Evolutionary conservation across 53 echinoderm and acorn worm species (phyloP), one percentile per base, ranked within the genome.

Genomic region (Crossaster papposus): DNA sequence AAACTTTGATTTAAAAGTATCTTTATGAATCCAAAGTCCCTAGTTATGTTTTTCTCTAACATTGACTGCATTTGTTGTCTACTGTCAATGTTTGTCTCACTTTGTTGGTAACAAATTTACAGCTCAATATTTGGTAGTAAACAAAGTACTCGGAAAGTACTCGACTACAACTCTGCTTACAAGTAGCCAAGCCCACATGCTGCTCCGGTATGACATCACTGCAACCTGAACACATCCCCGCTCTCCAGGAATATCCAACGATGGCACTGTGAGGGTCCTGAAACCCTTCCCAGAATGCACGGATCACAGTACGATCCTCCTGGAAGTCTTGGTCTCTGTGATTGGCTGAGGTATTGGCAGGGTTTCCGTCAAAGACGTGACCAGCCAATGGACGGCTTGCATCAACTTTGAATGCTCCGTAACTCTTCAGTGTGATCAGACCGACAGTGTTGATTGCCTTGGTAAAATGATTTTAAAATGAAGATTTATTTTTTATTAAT

Each of bases 251-350:
- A 79, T 92, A 85, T 3, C 79, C 85, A 37, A 90, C 8, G 76
- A 90, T 31, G 79, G 50, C 37, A 38, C 80, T 80, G 23, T 83
- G 83, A 0, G 89, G 89, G 78, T 92, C 92, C 36, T 89, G 71
- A 65, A 92, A 92, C 75, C 92, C 92, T 78, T 83, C 72, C 92
- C 92, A 92, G 65, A 36, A 53, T 35, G 89, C 92, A 51, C 77
- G n/a, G 3, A 92, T 29, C 30, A 18, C 44, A 3, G 70, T 64
- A 12, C 38, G 71, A 54, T 92, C 92, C 23, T 53, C 65, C 54
- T 92, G 89, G 36, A 79, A 83, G 79, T 92, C 89, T 89, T 17
- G 70, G 70, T 92, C 92, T 65, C 83, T 81, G 51, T 82, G 58
- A 62, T 53, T 54, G 35, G 34, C 78, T 14, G 78, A 24, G 22